These are phyloP conservation scores for Liodrosophila aerea DNA, from an alignment of 2,888 invertebrate genomes.

Conservation along the genomic window DNA sequence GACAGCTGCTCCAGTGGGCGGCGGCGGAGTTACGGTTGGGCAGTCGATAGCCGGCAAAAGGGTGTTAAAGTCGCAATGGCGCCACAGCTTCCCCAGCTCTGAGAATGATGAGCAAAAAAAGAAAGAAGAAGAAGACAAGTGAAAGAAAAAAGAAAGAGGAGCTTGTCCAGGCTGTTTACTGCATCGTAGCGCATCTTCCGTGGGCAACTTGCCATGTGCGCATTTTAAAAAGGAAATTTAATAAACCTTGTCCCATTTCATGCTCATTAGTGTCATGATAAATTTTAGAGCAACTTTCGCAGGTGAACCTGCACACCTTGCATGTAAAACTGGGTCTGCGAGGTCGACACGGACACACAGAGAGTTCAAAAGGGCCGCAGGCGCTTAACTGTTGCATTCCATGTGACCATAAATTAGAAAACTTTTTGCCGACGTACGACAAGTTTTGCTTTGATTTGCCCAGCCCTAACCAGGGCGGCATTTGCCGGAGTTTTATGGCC, in stretches of 20 bases:
- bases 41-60: constrained; percentile 34
- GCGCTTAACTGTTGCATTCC: constrained; percentile 69
- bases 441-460: constrained; percentile 71
- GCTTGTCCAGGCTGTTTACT: constrained; percentile 11
- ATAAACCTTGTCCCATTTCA: constrained; percentile 75
- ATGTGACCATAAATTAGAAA: constrained; percentile 72
- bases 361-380: constrained; percentile 53
- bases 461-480: no score
- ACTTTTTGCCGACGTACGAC: constrained; percentile 59
- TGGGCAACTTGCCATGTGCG: constrained; percentile 60
- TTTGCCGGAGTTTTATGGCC: constrained; percentile 64
- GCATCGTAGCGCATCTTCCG: constrained; percentile 20
- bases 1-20: constrained; percentile 54
- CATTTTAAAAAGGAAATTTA: constrained; percentile 73
- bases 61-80: constrained; percentile 53
- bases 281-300: constrained; percentile 52
- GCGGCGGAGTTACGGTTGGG: constrained; percentile 21
- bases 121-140: not conserved
- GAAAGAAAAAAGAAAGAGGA: constrained; percentile 30
- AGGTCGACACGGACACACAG: no score
- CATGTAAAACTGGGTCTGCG: constrained; percentile 62
- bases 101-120: constrained; percentile 22
- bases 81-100: constrained; percentile 41
- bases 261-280: constrained; percentile 76
- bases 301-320: constrained; percentile 19